A percentile compares a stretch with the other conserved stretches of the same genome.
phyloP scores from a whole-genome alignment of 2,797 vertebrate genomes.

The Streptopelia turtur region DNA sequence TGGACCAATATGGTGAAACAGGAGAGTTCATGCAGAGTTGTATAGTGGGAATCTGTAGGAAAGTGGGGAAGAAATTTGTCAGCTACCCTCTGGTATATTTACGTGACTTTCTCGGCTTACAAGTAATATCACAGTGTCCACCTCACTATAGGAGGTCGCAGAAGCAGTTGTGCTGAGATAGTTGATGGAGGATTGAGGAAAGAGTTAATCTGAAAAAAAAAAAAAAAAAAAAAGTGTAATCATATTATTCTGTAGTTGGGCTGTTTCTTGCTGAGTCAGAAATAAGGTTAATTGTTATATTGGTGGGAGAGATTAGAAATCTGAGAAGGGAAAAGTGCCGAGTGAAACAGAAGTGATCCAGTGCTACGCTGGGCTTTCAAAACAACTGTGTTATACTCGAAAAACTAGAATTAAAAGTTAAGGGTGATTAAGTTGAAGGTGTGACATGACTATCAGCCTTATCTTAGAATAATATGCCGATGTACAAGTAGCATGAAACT shows the following conservation, averaged over 20 bases:
- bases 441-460: neutral
- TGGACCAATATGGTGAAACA: neutral
- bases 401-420: neutral
- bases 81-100: neutral
- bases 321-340: neutral
- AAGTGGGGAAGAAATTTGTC: neutral
- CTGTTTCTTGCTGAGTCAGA: neutral
- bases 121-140: neutral
- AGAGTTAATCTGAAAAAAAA: neutral
- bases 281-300: neutral
- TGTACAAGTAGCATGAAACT: neutral
- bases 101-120: neutral
- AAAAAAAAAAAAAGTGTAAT: fast-evolving
- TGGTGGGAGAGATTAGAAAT: neutral
- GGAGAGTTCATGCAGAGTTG: neutral
- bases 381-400: neutral
- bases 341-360: neutral
- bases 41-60: neutral
- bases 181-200: neutral
- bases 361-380: neutral
- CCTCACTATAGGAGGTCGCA: fast-evolving
- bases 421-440: neutral
- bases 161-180: neutral
- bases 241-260: neutral
- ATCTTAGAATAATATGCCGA: neutral